Conservation (phyloP, 1,140 invertebrate genomes). For the Bombus ignitus region DNA sequence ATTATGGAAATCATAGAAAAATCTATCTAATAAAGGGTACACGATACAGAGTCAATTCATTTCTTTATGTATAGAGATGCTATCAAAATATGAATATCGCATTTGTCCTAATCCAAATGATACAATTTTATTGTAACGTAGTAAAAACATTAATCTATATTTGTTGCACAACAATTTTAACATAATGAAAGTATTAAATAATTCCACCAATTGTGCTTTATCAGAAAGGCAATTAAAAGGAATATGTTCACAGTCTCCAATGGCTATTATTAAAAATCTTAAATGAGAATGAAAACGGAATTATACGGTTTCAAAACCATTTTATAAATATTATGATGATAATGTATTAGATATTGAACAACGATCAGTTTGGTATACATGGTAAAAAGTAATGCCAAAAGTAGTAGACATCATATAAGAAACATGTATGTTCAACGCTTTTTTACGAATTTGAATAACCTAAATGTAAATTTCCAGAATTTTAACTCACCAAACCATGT, state of each 20-base stretch:
- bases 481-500: not conserved
- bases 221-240: not conserved
- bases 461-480: too few species aligned
- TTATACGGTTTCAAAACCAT: not conserved
- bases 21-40: not conserved
- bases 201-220: not conserved
- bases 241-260: not conserved
- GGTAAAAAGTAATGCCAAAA: not conserved
- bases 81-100: not conserved
- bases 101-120: not conserved
- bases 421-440: not conserved
- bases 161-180: not conserved
- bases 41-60: not conserved
- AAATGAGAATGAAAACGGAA: not conserved
- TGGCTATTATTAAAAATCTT: not conserved
- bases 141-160: not conserved
- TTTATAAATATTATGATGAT: not conserved
- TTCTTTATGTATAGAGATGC: not conserved
- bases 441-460: not conserved
- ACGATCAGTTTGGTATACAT: not conserved
- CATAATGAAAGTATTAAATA: not conserved
- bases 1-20: not conserved
- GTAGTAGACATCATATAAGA: not conserved
- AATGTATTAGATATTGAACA: not conserved
- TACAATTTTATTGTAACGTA: not conserved